Evolutionary conservation across 2,113 vertebrate genomes (phyloP).

Genomic region (Lepus americanus): DNA sequence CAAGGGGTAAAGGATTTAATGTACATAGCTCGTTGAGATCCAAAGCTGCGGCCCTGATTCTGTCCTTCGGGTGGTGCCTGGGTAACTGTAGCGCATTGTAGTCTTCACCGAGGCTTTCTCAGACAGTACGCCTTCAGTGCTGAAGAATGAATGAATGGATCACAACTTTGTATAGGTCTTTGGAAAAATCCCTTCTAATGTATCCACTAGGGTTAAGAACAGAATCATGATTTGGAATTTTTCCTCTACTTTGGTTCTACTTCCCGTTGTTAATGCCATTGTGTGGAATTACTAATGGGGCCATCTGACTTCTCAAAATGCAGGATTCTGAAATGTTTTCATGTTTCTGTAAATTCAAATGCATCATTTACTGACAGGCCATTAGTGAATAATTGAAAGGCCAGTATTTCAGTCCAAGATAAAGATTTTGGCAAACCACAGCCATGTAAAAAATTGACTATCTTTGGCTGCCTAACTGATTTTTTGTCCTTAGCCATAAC

Average conservation of each 20-base stretch:
- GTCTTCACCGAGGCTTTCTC: neutral
- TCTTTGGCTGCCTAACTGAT: neutral
- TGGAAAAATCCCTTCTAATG: neutral
- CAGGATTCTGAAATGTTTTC: neutral
- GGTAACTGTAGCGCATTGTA: neutral
- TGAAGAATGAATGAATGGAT: neutral
- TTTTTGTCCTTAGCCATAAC: neutral
- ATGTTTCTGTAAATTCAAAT: neutral
- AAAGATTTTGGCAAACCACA: neutral
- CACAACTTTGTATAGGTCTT: neutral
- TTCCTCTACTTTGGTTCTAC: neutral
- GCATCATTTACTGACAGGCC: neutral
- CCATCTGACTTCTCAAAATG: neutral
- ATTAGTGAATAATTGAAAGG: neutral
- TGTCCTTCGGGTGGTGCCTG: neutral
- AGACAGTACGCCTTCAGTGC: neutral
- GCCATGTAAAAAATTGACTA: neutral
- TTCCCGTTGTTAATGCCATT: neutral
- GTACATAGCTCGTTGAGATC: accelerated
- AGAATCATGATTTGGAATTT: neutral
- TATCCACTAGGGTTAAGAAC: neutral
- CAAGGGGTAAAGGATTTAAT: neutral
- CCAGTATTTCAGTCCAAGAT: neutral
- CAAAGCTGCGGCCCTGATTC: too few species aligned
- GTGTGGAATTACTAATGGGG: neutral